A percentile compares a stretch with the other conserved stretches of the same genome.
These are phyloP conservation scores for Catajapyx aquilonaris DNA, from an alignment of 1,140 invertebrate genomes.

Conservation along the genomic window DNA sequence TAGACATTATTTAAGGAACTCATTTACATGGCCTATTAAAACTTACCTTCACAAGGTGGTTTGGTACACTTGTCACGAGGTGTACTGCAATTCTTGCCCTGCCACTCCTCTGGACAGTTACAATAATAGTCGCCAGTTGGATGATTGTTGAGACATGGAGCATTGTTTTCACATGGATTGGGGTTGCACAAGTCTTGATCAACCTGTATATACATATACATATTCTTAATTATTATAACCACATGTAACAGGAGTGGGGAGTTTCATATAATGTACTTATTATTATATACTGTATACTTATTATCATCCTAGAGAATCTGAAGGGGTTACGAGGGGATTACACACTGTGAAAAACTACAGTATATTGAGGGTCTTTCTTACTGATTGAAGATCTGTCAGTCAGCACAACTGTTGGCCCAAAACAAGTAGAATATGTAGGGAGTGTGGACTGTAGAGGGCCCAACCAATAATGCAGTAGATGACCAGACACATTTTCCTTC, in stretches of 20 bases:
- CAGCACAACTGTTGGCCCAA: no score
- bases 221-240: no score
- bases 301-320: slow-evolving; percentile 12
- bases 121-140: slow-evolving; percentile 57
- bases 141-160: slow-evolving; percentile 61
- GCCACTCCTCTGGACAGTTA: slow-evolving; percentile 64
- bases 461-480: no score
- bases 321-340: not conserved
- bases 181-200: slow-evolving; percentile 64
- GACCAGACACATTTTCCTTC: no score
- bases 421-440: no score
- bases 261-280: no score
- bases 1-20: slow-evolving; percentile 3
- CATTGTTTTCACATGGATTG: slow-evolving; percentile 56
- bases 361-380: slow-evolving; percentile 2
- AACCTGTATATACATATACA: no score
- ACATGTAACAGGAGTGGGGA: no score
- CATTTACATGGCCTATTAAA: not conserved
- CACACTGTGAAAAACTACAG: not conserved
- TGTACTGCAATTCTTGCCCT: slow-evolving; percentile 74
- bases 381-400: slow-evolving; percentile 20
- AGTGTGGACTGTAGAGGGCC: no score
- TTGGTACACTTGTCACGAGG: slow-evolving; percentile 16
- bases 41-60: slow-evolving; percentile 17
- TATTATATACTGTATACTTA: no score